phyloP scores from a whole-genome alignment of 2,113 vertebrate species.

The Lonchura striata region DNA sequence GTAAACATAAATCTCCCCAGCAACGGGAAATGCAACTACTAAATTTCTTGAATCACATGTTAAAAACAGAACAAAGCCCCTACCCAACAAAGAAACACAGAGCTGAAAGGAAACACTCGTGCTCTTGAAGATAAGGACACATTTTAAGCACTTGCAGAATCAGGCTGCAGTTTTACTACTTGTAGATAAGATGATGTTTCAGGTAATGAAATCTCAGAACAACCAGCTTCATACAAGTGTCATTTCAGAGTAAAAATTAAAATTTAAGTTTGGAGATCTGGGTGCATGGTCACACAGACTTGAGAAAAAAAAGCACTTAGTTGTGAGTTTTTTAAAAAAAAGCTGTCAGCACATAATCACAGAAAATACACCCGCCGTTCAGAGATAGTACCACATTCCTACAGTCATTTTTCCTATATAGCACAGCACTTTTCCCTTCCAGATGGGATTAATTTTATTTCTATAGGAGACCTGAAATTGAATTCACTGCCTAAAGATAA shows the following conservation, averaged over 20 bases:
- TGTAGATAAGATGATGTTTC: slow-evolving; percentile 11
- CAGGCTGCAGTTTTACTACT: slow-evolving; percentile 25
- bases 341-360: slow-evolving; percentile 35
- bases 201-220: background rate
- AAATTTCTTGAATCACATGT: slow-evolving; percentile 44
- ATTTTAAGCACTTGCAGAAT: slow-evolving; percentile 25
- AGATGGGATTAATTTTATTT: slow-evolving; percentile 66
- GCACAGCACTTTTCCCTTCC: slow-evolving; percentile 28
- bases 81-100: slow-evolving; percentile 33
- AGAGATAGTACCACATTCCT: background rate
- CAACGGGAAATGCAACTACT: slow-evolving; percentile 5
- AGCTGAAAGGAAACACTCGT: slow-evolving; percentile 27
- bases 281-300: background rate
- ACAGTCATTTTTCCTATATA: background rate
- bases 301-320: background rate
- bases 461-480: slow-evolving; percentile 46
- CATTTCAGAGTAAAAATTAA: background rate
- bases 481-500: slow-evolving; percentile 65
- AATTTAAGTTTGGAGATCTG: background rate
- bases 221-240: background rate
- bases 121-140: slow-evolving; percentile 23
- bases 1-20: slow-evolving; percentile 43
- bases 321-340: background rate
- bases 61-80: slow-evolving; percentile 56
- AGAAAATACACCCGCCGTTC: background rate